A percentile compares a stretch with the other conserved stretches of the same genome.
These are phyloP conservation scores for Oreocharis arfaki DNA, from an alignment of 2,113 vertebrate species.

Conservation along the genomic window DNA sequence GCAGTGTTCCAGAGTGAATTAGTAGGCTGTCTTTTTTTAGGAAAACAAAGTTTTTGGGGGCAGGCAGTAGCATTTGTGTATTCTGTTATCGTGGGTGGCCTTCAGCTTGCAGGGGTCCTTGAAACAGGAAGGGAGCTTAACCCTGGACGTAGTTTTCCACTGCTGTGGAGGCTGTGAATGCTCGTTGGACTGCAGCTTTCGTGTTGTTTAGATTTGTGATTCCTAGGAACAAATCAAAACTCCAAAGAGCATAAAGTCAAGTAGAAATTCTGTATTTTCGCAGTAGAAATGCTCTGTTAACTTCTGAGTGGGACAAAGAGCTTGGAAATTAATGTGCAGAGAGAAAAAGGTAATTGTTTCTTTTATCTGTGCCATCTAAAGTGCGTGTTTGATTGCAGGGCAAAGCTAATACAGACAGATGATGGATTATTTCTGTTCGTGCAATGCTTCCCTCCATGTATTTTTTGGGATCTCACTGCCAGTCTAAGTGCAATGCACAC, in stretches of 20 bases:
- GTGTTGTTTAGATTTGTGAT: background rate
- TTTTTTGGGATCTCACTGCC: background rate
- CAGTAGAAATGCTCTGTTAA: background rate
- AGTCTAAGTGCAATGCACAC: background rate
- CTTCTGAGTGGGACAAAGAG: background rate
- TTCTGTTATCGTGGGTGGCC: conserved; percentile 26
- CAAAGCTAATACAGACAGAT: background rate
- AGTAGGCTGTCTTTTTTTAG: background rate
- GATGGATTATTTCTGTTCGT: background rate
- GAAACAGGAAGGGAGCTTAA: background rate
- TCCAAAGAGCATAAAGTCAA: background rate
- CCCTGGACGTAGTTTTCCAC: background rate
- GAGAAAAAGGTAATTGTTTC: background rate
- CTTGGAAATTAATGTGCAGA: background rate
- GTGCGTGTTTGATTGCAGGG: conserved; percentile 7
- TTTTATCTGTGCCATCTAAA: background rate
- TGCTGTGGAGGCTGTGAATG: background rate
- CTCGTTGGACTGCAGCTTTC: background rate
- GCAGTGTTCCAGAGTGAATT: background rate
- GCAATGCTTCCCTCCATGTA: background rate
- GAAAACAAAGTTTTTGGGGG: background rate
- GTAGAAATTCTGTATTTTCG: background rate
- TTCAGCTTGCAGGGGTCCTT: background rate
- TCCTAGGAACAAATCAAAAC: background rate
- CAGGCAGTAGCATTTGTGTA: background rate